Evolutionary conservation across 2,888 invertebrate genomes (phyloP).

Genomic region (Ischnus inquisitorius): DNA sequence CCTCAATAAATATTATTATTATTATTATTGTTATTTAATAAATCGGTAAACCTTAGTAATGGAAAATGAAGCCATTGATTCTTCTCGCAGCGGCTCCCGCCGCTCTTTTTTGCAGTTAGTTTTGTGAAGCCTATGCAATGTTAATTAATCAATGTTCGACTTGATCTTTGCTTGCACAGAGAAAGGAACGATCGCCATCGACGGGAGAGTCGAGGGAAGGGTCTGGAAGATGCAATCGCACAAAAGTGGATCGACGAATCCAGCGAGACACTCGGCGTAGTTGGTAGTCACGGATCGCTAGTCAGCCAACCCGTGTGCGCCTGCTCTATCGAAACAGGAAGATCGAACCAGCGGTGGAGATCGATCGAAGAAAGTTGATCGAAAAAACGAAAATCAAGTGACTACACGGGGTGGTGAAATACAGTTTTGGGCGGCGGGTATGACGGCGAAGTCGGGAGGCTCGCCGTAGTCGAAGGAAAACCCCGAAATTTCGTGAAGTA

Average conservation of each 20-base stretch:
- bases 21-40: no score
- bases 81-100: no score
- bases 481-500: slow-evolving; percentile 31
- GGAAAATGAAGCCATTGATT: no score
- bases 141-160: no score
- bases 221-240: slow-evolving; percentile 24
- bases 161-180: not conserved
- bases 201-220: not conserved
- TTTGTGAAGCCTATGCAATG: no score
- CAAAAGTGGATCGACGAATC: slow-evolving; percentile 51
- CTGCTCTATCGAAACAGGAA: not conserved
- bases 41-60: no score
- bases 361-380: slow-evolving; percentile 9
- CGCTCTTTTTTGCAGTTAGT: no score
- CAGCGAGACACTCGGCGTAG: slow-evolving; percentile 35
- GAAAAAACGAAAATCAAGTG: no score
- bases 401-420: not conserved
- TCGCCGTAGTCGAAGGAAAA: slow-evolving; percentile 63
- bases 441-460: slow-evolving; percentile 83
- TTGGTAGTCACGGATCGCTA: not conserved
- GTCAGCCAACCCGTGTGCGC: not conserved
- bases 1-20: no score
- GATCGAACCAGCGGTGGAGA: slow-evolving; percentile 1
- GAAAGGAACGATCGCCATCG: slow-evolving; percentile 8
- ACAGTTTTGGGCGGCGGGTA: slow-evolving; percentile 71